Base-by-base conservation (phyloP, 2,113 vertebrate species). In the Climacteris rufus region DNA sequence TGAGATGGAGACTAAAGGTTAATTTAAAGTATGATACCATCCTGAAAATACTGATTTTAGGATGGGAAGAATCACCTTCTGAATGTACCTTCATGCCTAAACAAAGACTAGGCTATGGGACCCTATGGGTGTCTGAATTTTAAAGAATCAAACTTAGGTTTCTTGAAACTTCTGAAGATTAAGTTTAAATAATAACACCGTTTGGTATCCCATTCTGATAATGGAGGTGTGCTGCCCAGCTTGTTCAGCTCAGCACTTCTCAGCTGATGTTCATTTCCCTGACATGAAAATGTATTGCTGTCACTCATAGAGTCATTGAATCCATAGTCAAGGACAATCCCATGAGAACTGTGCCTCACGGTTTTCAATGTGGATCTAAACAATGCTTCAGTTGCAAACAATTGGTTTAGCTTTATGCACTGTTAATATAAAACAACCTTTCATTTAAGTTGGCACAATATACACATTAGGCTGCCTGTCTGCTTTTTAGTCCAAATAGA, bases 161-260 rank as follows among this genome's bases (percentile, higher is more conserved):
- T 75, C 31, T 40, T 82, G 33, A 57, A 65, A 37, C 3, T 59
- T 28, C 4, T 65, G 25, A 56, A 69, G 18, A 69, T 20, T 27
- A 53, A 12, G 16, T 69, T 89, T 18, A 87, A 78, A 50, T 37
- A 44, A 69, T 49, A 25, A 0, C 11, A 61, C 4, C 13, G 0
- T 59, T 72, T 54, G 9, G 2, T 11, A 30, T 64, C 10, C 2
- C 31, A 3, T 57, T 44, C 49, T 49, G 25, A 33, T 37, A 52
- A 28, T 1, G 49, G 7, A 57, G 7, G 3, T 39, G 11, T 3
- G 1, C 20, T 91, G 21, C 10, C 21, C 33, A 44, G 11, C 0
- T 37, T 40, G 37, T 39, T 68, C 68, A 72, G 24, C 10, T 72
- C 52, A 68, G 23, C 13, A 31, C 3, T 57, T 77, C 28, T 39